These are phyloP conservation scores for Trissolcus basalis DNA, from an alignment of 1,140 invertebrate genomes.

Conservation along the genomic window DNA sequence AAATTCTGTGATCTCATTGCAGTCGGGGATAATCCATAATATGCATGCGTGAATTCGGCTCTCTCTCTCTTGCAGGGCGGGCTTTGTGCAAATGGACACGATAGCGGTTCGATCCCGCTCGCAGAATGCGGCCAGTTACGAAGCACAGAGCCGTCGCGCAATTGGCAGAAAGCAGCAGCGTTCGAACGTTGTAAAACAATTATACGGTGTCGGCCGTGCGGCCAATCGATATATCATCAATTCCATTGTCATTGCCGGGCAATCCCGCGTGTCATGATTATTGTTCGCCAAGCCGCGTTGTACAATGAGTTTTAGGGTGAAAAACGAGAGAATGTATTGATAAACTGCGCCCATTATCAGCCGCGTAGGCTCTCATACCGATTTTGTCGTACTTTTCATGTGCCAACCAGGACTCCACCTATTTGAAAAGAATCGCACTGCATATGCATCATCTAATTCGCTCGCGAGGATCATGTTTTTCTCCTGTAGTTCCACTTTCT, in stretches of 20 bases:
- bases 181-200: conserved; percentile 67
- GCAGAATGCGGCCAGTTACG: conserved; percentile 53
- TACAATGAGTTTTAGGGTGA: conserved; percentile 64
- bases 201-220: conserved; percentile 63
- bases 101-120: conserved; percentile 42
- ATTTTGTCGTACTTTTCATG: conserved; percentile 57
- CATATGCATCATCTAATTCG: conserved; percentile 41
- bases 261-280: conserved; percentile 70
- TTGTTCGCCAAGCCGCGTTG: conserved; percentile 65
- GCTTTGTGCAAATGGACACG: conserved; percentile 50
- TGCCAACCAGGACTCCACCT: conserved; percentile 37
- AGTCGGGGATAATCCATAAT: conserved; percentile 57
- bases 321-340: conserved; percentile 56
- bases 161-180: conserved; percentile 51
- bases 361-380: conserved; percentile 33
- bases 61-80: conserved; percentile 2
- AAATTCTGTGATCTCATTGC: conserved; percentile 57
- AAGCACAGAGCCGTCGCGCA: conserved; percentile 33
- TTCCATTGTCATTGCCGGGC: conserved; percentile 68
- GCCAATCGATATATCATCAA: conserved; percentile 69
- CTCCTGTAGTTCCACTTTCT: conserved; percentile 43
- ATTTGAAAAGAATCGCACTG: conserved; percentile 37
- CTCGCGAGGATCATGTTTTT: conserved; percentile 35
- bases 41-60: conserved; percentile 52
- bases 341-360: conserved; percentile 58